Percentiles rank a stretch among this genome's conserved stretches.
Evolutionary conservation across 2,113 vertebrate genomes (phyloP).

Genomic region (Hemicordylus capensis): DNA sequence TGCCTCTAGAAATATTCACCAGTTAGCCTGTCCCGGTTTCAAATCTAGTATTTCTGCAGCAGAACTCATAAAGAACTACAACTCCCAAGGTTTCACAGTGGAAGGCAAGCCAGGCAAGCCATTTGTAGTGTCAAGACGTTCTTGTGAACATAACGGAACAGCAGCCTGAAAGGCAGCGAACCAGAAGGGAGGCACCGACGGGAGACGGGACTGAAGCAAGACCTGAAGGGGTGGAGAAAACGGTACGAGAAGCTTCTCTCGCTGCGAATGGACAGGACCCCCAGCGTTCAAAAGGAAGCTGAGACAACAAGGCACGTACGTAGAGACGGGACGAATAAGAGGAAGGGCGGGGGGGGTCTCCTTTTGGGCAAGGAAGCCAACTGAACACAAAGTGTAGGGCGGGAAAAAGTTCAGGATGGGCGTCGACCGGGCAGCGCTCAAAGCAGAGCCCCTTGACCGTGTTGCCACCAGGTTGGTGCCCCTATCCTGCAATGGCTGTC

Average conservation of each 20-base stretch:
- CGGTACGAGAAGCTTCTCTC: not conserved
- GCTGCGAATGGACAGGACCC: not conserved
- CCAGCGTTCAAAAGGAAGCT: not conserved
- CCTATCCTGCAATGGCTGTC: too few relatives aligned
- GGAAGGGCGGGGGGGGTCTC: rapidly evolving
- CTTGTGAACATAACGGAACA: not conserved
- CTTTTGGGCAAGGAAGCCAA: not conserved
- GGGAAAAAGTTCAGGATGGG: too few relatives aligned
- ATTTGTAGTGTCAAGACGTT: not conserved
- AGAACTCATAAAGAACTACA: too few relatives aligned
- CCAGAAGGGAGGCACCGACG: not conserved
- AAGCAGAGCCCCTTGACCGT: not conserved
- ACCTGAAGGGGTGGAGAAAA: not conserved
- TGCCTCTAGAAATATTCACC: too few relatives aligned
- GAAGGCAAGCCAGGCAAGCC: not conserved
- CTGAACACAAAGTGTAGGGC: not conserved
- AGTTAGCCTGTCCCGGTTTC: too few relatives aligned
- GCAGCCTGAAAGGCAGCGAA: not conserved
- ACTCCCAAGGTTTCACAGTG: too few relatives aligned
- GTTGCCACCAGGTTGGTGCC: not conserved
- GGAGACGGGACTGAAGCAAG: too few relatives aligned
- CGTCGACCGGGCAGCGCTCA: too few relatives aligned
- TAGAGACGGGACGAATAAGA: too few relatives aligned
- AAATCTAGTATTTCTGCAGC: too few relatives aligned
- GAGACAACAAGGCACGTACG: not conserved